Conservation (phyloP, 2,888 invertebrate species). For the Brachyptera risi region DNA sequence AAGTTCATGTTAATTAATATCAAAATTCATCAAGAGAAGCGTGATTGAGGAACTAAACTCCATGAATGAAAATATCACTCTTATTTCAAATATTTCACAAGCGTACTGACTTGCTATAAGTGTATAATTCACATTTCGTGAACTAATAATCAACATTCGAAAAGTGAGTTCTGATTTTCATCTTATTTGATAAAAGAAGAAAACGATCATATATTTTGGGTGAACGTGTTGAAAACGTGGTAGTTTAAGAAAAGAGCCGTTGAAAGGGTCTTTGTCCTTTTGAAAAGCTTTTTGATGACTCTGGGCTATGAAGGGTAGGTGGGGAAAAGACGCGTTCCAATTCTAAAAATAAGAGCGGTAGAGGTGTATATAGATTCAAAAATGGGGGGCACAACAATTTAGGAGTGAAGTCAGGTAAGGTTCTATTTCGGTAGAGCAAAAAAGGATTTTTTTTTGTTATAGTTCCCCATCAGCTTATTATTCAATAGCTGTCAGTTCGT, state of each 20-base stretch:
- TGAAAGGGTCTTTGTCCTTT: neutral
- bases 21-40: too few relatives aligned
- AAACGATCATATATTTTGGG: constrained; percentile 6
- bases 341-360: too few relatives aligned
- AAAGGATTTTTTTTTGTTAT: constrained; percentile 4
- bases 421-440: neutral
- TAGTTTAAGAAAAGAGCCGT: neutral
- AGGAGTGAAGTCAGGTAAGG: constrained; percentile 16
- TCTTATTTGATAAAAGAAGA: too few relatives aligned
- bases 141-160: too few relatives aligned
- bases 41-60: too few relatives aligned
- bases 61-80: too few relatives aligned
- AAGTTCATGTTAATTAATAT: too few relatives aligned
- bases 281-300: neutral
- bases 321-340: neutral
- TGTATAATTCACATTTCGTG: too few relatives aligned
- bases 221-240: neutral
- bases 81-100: too few relatives aligned
- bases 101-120: too few relatives aligned
- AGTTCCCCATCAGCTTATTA: constrained; percentile 19
- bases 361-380: too few relatives aligned
- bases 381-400: constrained; percentile 18
- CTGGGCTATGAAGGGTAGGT: neutral
- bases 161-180: too few relatives aligned
- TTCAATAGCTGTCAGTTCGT: constrained; percentile 8